Evolutionary conservation across 2,113 vertebrate species (phyloP).

Genomic region (Brienomyrus longianalis): DNA sequence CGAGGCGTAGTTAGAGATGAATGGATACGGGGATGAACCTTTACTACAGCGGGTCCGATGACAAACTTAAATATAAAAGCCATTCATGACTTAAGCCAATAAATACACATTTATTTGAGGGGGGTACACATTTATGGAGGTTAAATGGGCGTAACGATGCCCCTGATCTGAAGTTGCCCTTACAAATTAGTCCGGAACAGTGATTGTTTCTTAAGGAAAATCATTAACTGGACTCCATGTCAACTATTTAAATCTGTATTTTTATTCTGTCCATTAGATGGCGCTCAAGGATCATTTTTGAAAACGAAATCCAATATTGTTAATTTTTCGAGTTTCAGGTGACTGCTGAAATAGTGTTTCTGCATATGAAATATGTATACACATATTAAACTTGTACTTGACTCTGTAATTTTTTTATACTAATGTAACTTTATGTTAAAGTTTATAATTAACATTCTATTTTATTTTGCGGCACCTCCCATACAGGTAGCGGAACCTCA

Average conservation of each 20-base stretch:
- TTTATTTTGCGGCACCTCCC: background rate
- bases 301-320: background rate
- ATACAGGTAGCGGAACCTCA: background rate
- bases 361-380: background rate
- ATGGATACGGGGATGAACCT: too few relatives aligned
- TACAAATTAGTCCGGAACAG: background rate
- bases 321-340: background rate
- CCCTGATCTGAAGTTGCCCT: too few relatives aligned
- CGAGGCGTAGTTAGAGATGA: too few relatives aligned
- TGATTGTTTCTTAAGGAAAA: background rate
- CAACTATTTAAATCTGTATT: background rate
- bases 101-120: too few relatives aligned
- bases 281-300: slow-evolving; percentile 42
- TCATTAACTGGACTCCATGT: background rate
- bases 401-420: background rate
- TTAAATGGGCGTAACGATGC: too few relatives aligned
- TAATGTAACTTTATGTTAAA: background rate
- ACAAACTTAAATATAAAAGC: too few relatives aligned
- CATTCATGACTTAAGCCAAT: too few relatives aligned
- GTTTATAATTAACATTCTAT: background rate
- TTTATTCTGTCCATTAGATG: slow-evolving; percentile 42
- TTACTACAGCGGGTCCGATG: too few relatives aligned
- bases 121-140: too few relatives aligned
- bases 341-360: background rate
- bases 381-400: background rate